phyloP scores from a whole-genome alignment of 2,113 vertebrate species.

The Romanogobio albipinnatus region DNA sequence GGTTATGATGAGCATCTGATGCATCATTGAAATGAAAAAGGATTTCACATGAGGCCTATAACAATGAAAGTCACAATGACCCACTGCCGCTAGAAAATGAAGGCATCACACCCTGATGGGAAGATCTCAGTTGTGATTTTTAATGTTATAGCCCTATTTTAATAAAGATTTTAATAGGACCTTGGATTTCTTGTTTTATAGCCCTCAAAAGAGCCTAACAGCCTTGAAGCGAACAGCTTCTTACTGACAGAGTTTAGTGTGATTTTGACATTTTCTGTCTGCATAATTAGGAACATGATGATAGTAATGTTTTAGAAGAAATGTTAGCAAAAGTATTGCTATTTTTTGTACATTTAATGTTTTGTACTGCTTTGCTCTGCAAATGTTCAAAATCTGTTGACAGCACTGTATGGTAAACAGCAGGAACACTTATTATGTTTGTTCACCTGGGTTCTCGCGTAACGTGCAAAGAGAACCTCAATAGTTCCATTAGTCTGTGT shows the following conservation, averaged over 20 bases:
- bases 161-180: neutral
- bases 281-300: neutral
- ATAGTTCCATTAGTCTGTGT: conserved; percentile 28
- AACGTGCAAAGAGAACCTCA: conserved; percentile 12
- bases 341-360: neutral
- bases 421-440: neutral
- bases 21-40: neutral
- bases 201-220: neutral
- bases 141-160: neutral
- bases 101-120: neutral
- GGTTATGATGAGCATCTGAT: neutral
- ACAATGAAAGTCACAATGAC: neutral
- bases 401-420: neutral
- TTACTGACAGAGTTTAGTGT: neutral
- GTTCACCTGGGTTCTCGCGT: neutral
- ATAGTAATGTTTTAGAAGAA: neutral
- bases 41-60: neutral
- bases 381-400: neutral
- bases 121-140: neutral
- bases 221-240: neutral
- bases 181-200: neutral
- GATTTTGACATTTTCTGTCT: neutral
- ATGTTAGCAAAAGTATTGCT: too few relatives aligned
- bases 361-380: neutral
- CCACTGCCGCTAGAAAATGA: neutral